These are phyloP conservation scores for Elmis aenea DNA, from an alignment of 2,888 invertebrate species.

Conservation along the genomic window DNA sequence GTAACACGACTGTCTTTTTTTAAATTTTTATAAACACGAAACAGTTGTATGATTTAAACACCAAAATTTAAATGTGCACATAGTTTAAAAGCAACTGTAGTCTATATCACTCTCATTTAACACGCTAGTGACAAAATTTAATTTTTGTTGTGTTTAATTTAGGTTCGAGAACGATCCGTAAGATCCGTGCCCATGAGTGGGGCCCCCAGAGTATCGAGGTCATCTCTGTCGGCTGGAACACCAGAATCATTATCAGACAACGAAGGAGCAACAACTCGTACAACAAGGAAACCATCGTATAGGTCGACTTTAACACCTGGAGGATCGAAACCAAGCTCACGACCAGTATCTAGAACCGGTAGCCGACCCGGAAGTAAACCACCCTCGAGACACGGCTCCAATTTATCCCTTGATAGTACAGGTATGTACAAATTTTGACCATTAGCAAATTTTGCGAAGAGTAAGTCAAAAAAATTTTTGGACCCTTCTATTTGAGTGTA, in stretches of 20 bases:
- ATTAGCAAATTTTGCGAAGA: constrained; percentile 6
- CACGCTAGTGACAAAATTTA: not conserved
- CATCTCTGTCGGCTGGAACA: constrained; percentile 79
- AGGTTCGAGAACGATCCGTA: constrained; percentile 90
- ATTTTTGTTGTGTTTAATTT: constrained; percentile 24
- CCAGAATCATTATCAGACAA: constrained; percentile 87
- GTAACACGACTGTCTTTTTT: too few relatives aligned
- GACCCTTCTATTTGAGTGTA: constrained; percentile 2
- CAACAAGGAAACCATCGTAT: constrained; percentile 62
- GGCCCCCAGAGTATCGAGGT: constrained; percentile 63
- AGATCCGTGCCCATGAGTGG: constrained; percentile 81
- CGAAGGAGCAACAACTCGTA: constrained; percentile 66
- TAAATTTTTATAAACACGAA: too few relatives aligned
- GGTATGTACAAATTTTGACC: constrained; percentile 55
- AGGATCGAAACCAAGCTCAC: constrained; percentile 65
- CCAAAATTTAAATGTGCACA: too few relatives aligned
- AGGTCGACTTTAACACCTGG: constrained; percentile 72
- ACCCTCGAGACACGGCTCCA: constrained; percentile 89
- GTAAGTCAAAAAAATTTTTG: too few relatives aligned
- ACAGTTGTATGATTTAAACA: too few relatives aligned
- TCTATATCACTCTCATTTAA: too few relatives aligned
- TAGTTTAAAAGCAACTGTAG: too few relatives aligned
- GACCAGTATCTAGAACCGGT: constrained; percentile 80
- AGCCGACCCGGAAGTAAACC: constrained; percentile 87
- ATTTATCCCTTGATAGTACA: constrained; percentile 83